Conservation (phyloP, 2,113 vertebrate genomes). For the Toxotes chatareus region DNA sequence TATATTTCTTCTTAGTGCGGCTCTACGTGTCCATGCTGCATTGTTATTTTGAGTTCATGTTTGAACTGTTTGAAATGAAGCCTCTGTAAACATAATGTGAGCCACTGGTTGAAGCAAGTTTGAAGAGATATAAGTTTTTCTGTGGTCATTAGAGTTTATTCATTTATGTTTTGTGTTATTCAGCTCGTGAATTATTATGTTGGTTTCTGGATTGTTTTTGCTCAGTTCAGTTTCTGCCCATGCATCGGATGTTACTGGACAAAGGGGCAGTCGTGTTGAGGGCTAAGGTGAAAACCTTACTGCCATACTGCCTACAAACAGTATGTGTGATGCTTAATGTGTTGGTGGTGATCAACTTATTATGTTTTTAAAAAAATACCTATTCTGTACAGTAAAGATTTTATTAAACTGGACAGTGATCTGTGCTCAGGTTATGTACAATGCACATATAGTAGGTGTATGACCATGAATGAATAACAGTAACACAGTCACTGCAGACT, state of each 20-base stretch:
- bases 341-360: background rate
- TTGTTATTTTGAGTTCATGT: background rate
- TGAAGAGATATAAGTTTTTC: too few species aligned
- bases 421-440: too few species aligned
- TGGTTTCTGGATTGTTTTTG: too few species aligned
- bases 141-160: too few species aligned
- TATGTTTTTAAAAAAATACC: background rate
- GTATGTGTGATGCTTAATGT: too few species aligned
- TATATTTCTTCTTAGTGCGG: background rate
- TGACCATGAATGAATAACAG: slow-evolving; percentile 11
- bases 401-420: background rate
- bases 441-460: background rate
- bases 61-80: too few species aligned
- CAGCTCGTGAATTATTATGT: too few species aligned
- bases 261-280: background rate
- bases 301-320: background rate
- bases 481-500: slow-evolving; percentile 28
- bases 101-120: too few species aligned
- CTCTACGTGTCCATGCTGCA: background rate
- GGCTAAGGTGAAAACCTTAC: background rate
- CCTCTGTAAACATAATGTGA: too few species aligned
- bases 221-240: background rate
- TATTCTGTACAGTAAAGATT: background rate
- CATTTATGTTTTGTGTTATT: too few species aligned
- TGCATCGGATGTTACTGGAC: background rate